Evolutionary conservation across 2,113 vertebrate genomes (phyloP).

Genomic region (Cephalopholis sonnerati): DNA sequence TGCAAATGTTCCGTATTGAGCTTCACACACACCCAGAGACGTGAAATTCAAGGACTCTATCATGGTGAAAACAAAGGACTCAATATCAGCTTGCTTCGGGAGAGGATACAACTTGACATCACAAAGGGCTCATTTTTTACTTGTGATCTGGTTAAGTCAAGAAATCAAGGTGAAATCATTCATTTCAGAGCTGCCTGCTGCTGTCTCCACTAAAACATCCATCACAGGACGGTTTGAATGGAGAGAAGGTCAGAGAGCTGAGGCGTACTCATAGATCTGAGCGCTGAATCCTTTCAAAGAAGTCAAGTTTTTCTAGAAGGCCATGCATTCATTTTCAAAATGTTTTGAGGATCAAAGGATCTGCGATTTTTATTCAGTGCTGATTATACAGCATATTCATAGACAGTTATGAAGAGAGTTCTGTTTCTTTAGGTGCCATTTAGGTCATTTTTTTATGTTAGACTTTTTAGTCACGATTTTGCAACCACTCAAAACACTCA

Average conservation of each 20-base stretch:
- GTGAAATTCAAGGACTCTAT: slow-evolving; percentile 18
- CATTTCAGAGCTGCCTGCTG: slow-evolving; percentile 26
- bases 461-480: neutral
- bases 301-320: slow-evolving; percentile 15
- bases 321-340: neutral
- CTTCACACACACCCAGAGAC: neutral
- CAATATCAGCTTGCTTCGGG: neutral
- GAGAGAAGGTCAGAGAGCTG: slow-evolving; percentile 32
- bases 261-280: slow-evolving; percentile 29
- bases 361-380: neutral
- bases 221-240: slow-evolving; percentile 50
- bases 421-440: neutral
- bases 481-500: neutral
- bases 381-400: neutral
- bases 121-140: slow-evolving; percentile 50
- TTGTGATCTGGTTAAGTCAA: slow-evolving; percentile 60
- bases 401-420: neutral
- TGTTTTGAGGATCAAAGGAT: neutral
- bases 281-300: neutral
- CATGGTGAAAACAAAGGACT: slow-evolving; percentile 11
- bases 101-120: slow-evolving; percentile 8
- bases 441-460: neutral
- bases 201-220: slow-evolving; percentile 40
- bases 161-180: slow-evolving; percentile 69
- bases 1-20: neutral